These are phyloP conservation scores for Chelonus insularis DNA, from an alignment of 1,140 invertebrate species.

Conservation along the genomic window DNA sequence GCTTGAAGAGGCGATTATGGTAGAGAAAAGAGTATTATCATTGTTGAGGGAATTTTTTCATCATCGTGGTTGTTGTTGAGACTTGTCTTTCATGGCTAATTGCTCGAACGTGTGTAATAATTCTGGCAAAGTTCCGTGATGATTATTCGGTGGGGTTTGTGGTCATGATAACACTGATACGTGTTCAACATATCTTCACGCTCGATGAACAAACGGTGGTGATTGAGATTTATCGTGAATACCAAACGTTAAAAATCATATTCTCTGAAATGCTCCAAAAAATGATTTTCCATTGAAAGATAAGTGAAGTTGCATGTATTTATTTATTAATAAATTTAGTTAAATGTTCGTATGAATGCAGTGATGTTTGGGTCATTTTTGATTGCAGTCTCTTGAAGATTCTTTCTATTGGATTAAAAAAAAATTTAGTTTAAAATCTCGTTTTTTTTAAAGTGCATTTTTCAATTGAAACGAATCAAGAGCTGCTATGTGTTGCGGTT, in stretches of 20 bases:
- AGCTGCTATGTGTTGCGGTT: no score
- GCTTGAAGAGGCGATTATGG: no score
- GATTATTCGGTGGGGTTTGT: conserved; percentile 12
- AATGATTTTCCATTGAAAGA: neutral
- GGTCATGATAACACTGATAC: conserved; percentile 20
- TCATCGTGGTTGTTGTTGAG: neutral
- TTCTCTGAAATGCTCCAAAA: neutral
- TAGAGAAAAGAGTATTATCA: no score
- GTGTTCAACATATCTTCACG: conserved; percentile 22
- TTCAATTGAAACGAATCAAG: no score
- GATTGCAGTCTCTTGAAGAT: no score
- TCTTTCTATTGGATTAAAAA: no score
- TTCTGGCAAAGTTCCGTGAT: conserved; percentile 22
- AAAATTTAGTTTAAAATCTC: no score
- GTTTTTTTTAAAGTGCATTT: no score
- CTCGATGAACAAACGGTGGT: conserved; percentile 22
- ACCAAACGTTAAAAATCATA: neutral
- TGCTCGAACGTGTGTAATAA: conserved; percentile 8
- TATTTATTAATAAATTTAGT: no score
- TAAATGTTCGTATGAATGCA: no score
- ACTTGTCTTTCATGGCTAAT: neutral
- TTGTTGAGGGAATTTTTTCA: neutral
- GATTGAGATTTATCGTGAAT: conserved; percentile 21
- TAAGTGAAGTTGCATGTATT: neutral
- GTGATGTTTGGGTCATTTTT: no score